Base-by-base conservation (phyloP, 1,140 invertebrate genomes). In the Drosophila pandora region DNA sequence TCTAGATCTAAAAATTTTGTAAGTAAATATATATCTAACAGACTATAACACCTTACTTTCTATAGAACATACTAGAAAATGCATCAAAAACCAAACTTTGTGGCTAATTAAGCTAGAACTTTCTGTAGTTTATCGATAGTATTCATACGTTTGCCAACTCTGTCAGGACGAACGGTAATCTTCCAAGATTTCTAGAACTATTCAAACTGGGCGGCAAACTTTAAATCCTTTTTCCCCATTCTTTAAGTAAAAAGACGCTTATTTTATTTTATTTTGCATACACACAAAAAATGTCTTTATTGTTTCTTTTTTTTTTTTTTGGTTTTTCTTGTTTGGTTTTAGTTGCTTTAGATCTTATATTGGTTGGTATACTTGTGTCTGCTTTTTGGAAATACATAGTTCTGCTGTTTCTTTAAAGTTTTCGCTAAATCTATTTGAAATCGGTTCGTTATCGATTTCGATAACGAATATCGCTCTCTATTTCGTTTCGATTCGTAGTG, bases 261-360 rank as follows among this genome's bases (percentile, higher is more conserved):
- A 60, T 7, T 50, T 58, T 37, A 28, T 50, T 47, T 65, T 75
- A 59, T 71, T 65, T 79, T 84, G 71, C 80, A 84, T 84, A 84
- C 80, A 84, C 71, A 84, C 76, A 84, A 79, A 84, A 43, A 84
- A 80, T 63, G 61, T 84, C 55, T 84, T 84, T 84, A 84, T 84
- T 84, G 80, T 84, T 84, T 84, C 80, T 41, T 79, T 76, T 63
- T 13, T 76, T 56, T 49, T 60, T 56, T 76, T 56, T 49, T 60
- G 53, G 65, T 41, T 79, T 76, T 56, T 49, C 56, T 60, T 59
- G 13, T 41, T 57, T 39, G 13, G 41, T 58, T 54, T 62, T 57
- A 45, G 48, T 53, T 69, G 41, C 56, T 48, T 62, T 41, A 56
- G 50, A 79, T 79, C 17, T 45, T 39, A 57, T 54, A 45, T 57